Percentiles rank a stretch among this genome's conserved stretches.
phyloP scores from a whole-genome alignment of 2,113 vertebrate genomes.

The Labeo rohita region DNA sequence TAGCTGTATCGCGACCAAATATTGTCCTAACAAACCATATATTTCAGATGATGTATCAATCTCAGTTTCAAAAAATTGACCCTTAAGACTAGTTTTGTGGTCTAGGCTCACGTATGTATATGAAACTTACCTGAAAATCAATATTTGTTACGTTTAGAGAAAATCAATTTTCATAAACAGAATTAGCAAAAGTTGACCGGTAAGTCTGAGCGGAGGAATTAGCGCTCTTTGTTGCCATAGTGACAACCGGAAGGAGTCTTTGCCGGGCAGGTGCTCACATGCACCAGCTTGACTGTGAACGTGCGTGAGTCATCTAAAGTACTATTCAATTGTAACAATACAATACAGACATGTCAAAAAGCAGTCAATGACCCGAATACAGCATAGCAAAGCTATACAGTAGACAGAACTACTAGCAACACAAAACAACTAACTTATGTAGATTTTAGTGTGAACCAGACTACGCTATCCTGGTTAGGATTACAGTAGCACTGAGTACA shows the following conservation, averaged over 20 bases:
- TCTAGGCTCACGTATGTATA: not conserved
- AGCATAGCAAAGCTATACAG: not conserved
- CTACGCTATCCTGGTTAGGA: not conserved
- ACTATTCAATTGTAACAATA: not conserved
- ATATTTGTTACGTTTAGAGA: not conserved
- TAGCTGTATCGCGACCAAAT: too few relatives aligned
- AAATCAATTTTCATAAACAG: not conserved
- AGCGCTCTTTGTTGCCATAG: not conserved
- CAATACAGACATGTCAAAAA: not conserved
- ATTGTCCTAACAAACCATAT: too few relatives aligned
- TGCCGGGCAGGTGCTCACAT: conserved; percentile 25
- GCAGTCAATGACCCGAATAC: not conserved
- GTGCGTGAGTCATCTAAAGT: not conserved
- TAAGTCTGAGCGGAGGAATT: not conserved
- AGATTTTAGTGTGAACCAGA: not conserved
- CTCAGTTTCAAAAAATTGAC: too few relatives aligned
- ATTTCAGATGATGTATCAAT: too few relatives aligned
- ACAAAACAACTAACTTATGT: not conserved
- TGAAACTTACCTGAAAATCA: not conserved
- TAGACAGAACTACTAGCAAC: not conserved
- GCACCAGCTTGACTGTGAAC: conserved; percentile 32
- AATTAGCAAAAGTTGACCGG: not conserved
- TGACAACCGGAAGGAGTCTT: conserved; percentile 10
- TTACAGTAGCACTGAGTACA: not conserved
- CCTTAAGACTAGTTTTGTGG: too few relatives aligned